A percentile compares a stretch with the other conserved stretches of the same genome.
Evolutionary conservation across 2,797 vertebrate species (phyloP).

Genomic region (Meriones psammophilus): DNA sequence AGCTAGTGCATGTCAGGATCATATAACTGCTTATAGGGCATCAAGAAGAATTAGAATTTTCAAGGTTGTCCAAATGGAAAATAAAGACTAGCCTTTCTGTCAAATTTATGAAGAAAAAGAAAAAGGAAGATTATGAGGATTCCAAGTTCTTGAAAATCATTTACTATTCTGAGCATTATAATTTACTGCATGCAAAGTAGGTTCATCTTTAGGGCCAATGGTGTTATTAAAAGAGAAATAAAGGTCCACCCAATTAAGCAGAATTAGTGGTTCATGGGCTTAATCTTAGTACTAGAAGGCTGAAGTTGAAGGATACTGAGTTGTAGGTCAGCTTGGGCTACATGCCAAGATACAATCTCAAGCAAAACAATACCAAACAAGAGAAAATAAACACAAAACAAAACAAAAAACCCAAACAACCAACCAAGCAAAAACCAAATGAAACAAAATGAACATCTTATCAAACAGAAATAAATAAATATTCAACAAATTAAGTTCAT

Average conservation of each 20-base stretch:
- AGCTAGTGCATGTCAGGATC: background rate
- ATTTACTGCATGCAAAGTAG: background rate
- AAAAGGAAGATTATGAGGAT: background rate
- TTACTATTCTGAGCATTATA: background rate
- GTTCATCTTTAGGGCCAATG: background rate
- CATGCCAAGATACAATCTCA: accelerated
- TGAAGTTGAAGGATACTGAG: background rate
- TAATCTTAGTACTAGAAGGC: background rate
- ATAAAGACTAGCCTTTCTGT: background rate
- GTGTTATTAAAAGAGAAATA: background rate
- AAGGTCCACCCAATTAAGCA: background rate
- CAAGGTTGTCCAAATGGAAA: background rate
- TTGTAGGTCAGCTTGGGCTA: background rate
- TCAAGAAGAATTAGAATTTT: background rate
- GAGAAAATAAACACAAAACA: background rate
- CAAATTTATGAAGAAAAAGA: background rate
- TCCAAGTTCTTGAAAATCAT: background rate
- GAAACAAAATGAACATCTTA: background rate
- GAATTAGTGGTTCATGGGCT: background rate
- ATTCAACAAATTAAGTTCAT: background rate
- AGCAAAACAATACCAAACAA: background rate
- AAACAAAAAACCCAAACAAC: background rate
- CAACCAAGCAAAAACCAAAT: background rate
- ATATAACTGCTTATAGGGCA: background rate
- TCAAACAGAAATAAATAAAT: background rate